Conservation (phyloP, 2,797 vertebrate species). For the Microcaecilia unicolor region DNA sequence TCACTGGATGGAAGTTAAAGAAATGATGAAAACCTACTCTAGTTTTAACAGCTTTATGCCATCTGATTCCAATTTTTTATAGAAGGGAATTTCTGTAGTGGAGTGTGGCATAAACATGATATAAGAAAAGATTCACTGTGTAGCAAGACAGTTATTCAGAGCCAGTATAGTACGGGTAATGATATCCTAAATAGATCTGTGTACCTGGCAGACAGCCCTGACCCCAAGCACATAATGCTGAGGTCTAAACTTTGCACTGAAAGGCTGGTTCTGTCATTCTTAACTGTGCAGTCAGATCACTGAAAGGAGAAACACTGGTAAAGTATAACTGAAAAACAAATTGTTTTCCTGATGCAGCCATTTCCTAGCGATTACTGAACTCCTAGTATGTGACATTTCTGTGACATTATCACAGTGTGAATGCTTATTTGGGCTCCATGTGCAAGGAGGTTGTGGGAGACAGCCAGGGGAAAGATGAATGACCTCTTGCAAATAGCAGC, state of each 20-base stretch:
- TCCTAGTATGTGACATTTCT: conserved; percentile 1
- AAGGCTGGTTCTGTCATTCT: neutral
- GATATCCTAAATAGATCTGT: no score
- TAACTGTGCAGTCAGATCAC: neutral
- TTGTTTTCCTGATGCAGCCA: neutral
- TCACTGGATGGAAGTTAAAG: no score
- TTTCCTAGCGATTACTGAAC: neutral
- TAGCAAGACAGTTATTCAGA: no score
- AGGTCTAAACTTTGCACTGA: neutral
- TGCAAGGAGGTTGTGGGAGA: neutral
- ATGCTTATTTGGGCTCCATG: neutral
- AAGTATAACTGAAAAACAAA: conserved; percentile 1
- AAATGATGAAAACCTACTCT: no score
- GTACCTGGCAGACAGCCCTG: neutral
- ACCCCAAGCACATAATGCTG: neutral
- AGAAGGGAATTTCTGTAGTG: no score
- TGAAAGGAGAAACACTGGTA: neutral
- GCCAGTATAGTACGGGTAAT: no score
- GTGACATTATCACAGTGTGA: neutral
- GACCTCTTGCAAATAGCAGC: neutral
- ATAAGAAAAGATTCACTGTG: no score
- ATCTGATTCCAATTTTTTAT: no score
- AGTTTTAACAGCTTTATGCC: no score
- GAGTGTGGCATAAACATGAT: no score
- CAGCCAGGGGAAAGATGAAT: conserved; percentile 12